Evolutionary conservation across 1,140 invertebrate genomes (phyloP).

Genomic region (Drosophila pandora): DNA sequence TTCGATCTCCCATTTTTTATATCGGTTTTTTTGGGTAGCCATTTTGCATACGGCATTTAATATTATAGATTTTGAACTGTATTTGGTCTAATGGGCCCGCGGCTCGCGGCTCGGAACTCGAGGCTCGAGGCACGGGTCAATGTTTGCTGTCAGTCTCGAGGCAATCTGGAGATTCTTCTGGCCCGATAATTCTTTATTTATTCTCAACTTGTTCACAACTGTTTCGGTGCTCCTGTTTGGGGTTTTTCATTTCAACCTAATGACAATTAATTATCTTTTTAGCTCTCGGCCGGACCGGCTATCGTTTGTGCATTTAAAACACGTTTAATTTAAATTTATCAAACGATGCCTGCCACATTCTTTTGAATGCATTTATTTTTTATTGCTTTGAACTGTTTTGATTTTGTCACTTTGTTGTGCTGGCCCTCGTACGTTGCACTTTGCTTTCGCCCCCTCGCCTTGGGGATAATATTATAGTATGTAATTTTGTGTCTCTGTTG

Average conservation of each 20-base stretch:
- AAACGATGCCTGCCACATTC: slow-evolving; percentile 69
- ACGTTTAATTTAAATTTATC: slow-evolving; percentile 78
- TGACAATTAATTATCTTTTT: slow-evolving; percentile 61
- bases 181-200: slow-evolving; percentile 33
- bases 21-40: background rate
- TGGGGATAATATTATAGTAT: background rate
- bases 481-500: background rate
- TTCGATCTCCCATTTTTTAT: background rate
- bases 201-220: slow-evolving; percentile 39
- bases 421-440: slow-evolving; percentile 57
- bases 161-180: slow-evolving; percentile 23
- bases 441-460: slow-evolving; percentile 6
- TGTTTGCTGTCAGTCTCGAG: slow-evolving; percentile 8
- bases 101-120: background rate
- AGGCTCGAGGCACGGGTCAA: slow-evolving; percentile 13
- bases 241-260: slow-evolving; percentile 29
- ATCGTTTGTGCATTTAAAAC: slow-evolving; percentile 71
- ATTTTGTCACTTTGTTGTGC: slow-evolving; percentile 43
- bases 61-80: slow-evolving; percentile 35
- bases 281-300: slow-evolving; percentile 8
- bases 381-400: slow-evolving; percentile 69
- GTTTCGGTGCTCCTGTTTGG: slow-evolving; percentile 34
- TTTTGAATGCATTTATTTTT: slow-evolving; percentile 55
- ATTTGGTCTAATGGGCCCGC: slow-evolving; percentile 39
- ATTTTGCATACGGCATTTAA: slow-evolving; percentile 17